Percentiles rank a stretch among this genome's conserved stretches.
phyloP scores from a whole-genome alignment of 2,113 vertebrate species.

The Bubo blakistoni region DNA sequence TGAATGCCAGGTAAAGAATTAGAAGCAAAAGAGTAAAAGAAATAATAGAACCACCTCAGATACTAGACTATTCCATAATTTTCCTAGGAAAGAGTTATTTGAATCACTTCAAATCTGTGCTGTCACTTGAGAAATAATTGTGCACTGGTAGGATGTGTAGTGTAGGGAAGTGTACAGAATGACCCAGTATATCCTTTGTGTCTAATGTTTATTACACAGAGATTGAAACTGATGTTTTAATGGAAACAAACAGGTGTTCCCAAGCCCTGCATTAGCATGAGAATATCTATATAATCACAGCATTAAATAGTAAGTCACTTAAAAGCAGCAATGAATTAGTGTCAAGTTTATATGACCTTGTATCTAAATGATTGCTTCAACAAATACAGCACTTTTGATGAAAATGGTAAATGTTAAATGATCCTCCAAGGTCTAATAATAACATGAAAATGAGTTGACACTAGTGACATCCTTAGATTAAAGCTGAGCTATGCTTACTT shows the following conservation, averaged over 20 bases:
- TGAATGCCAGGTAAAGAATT: not conserved
- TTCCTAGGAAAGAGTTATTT: not conserved
- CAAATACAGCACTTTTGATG: slow-evolving; percentile 23
- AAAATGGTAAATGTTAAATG: slow-evolving; percentile 41
- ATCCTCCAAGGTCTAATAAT: slow-evolving; percentile 34
- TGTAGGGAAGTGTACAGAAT: not conserved
- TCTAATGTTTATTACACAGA: not conserved
- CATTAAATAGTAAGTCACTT: slow-evolving; percentile 13
- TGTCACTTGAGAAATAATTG: not conserved
- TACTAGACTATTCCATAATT: not conserved
- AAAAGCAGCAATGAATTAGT: not conserved
- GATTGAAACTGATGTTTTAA: slow-evolving; percentile 4
- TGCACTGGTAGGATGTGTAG: not conserved
- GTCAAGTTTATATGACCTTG: slow-evolving; percentile 39
- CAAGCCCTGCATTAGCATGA: slow-evolving; percentile 9
- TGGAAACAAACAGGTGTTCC: slow-evolving; percentile 26
- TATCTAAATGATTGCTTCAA: slow-evolving; percentile 10
- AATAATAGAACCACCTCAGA: not conserved
- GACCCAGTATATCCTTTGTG: not conserved
- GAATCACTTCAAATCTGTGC: not conserved
- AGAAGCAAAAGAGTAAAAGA: not conserved
- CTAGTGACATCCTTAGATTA: not conserved
- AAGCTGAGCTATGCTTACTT: slow-evolving; percentile 24
- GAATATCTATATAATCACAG: not conserved
- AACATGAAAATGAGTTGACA: slow-evolving; percentile 43